Base-by-base conservation (phyloP, 2,113 vertebrate genomes). In the Stegostoma tigrinum region DNA sequence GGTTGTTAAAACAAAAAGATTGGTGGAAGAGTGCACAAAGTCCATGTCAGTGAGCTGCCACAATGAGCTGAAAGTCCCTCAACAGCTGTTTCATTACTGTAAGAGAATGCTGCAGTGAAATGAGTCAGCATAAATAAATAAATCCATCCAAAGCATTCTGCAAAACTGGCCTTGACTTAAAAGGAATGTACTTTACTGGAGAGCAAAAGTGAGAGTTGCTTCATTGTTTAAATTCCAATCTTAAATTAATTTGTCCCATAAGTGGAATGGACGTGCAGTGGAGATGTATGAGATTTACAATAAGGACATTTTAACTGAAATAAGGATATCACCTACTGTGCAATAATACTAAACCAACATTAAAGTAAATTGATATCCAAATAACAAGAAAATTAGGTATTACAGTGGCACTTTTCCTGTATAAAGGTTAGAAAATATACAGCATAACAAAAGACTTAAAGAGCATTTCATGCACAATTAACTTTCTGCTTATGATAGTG, bases 401-500 rank as follows among this genome's bases (percentile, higher is more conserved):
- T 96, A 96, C 89, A 96, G 96, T 97, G 96, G 97, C 96, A 96
- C 96, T 96, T 96, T 97, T 96, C 97, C 89, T 85, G 96, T 78
- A 96, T 96, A 95, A 96, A 96, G 96, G 96, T 97, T 96, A 64
- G 96, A 97, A 96, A 96, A 95, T 97, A 97, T 97, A 97, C 97
- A 96, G 96, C 97, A 97, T 96, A 97, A 97, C 97, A 97, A 97
- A 97, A 96, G 96, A 97, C 97, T 97, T 97, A 97, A 97, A 97
- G 97, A 97, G 97, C 97, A 98, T 97, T 97, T 97, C 97, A 97
- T 97, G 97, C 97, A 97, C 97, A 97, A 97, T 98, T 98, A 97
- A 97, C 97, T 96, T 96, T 96, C 27, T 64, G 45, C 24, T 14
- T 95, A 52, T 70, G 68, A 75, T 72, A 72, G 68, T 48, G 45